Conservation (phyloP, 2,113 vertebrate species). For the Lycaon pictus region DNA sequence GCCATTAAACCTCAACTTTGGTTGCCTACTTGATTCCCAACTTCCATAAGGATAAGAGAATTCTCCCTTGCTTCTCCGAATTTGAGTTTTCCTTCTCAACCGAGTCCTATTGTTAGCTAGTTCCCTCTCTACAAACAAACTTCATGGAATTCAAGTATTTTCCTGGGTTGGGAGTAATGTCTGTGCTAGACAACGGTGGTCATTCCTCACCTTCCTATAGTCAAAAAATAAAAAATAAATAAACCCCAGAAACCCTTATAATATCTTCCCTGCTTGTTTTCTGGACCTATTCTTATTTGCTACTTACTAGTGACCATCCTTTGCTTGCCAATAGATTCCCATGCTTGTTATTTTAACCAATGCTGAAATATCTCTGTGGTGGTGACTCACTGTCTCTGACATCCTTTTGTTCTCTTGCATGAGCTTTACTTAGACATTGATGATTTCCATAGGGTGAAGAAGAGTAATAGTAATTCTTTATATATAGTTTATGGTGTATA, state of each 20-base stretch:
- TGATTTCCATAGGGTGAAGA: neutral
- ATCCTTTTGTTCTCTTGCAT: neutral
- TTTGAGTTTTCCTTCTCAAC: neutral
- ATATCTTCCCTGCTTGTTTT: neutral
- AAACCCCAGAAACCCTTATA: neutral
- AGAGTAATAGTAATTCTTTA: neutral
- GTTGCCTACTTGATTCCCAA: neutral
- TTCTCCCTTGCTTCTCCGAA: neutral
- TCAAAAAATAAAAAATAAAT: neutral
- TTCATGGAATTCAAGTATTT: neutral
- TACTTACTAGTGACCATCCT: neutral
- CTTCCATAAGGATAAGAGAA: neutral
- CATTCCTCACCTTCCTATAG: neutral
- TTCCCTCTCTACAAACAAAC: neutral
- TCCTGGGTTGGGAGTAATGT: neutral
- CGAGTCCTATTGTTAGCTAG: neutral
- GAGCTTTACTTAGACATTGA: neutral
- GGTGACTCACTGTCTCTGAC: neutral
- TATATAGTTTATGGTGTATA: neutral
- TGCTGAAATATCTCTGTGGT: neutral
- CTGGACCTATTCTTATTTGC: neutral
- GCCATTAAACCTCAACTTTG: neutral
- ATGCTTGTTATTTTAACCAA: neutral
- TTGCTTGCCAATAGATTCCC: neutral
- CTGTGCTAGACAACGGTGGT: slow-evolving; percentile 3